Conservation (phyloP, 2,113 vertebrate species). For the Danionella cerebrum region DNA sequence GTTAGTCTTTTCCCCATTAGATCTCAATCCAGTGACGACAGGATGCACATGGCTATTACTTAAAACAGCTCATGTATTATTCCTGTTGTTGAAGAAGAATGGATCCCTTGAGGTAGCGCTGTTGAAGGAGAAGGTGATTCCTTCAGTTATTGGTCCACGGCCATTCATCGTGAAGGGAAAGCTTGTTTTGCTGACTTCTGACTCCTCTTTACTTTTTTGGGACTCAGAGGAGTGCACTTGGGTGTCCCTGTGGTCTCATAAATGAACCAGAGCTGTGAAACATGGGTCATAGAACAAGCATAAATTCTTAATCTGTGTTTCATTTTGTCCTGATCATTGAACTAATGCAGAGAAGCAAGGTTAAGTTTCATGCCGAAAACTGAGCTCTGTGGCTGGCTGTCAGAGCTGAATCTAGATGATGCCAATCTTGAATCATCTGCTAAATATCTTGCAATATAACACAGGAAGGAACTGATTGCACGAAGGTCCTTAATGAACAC, state of each 20-base stretch:
- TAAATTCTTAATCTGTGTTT: neutral
- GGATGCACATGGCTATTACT: neutral
- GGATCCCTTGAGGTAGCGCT: neutral
- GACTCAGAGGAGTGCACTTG: slow-evolving; percentile 15
- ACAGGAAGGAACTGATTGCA: too few relatives aligned
- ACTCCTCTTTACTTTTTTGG: slow-evolving; percentile 5
- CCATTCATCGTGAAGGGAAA: neutral
- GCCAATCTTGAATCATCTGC: too few relatives aligned
- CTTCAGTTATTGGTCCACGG: neutral
- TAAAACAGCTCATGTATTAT: slow-evolving; percentile 23
- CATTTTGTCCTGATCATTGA: neutral
- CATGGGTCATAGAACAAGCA: neutral
- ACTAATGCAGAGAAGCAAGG: too few relatives aligned
- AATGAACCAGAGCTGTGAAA: neutral
- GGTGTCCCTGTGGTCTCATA: neutral
- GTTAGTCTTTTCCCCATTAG: slow-evolving; percentile 19
- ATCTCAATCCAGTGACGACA: slow-evolving; percentile 5
- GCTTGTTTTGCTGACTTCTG: slow-evolving; percentile 25
- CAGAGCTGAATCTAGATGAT: too few relatives aligned
- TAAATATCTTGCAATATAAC: too few relatives aligned
- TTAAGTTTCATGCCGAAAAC: too few relatives aligned
- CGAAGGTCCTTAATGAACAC: too few relatives aligned
- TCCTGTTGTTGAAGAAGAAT: slow-evolving; percentile 12
- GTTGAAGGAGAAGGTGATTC: slow-evolving; percentile 10
- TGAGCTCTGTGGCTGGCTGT: too few relatives aligned